Conservation (phyloP, 2,113 vertebrate species). For the Nothocercus julius region DNA sequence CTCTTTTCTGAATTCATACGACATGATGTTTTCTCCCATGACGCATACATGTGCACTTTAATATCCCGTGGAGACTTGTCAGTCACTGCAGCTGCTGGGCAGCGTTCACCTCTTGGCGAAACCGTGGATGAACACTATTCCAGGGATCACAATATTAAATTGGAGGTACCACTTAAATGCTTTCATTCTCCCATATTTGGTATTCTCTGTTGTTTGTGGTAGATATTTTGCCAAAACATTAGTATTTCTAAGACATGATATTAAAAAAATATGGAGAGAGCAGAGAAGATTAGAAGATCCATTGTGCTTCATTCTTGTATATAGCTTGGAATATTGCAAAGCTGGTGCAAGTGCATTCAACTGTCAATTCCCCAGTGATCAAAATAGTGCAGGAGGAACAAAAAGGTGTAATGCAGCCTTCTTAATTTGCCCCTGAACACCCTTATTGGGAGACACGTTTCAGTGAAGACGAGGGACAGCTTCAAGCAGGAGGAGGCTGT, state of each 20-base stretch:
- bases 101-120: slow-evolving; percentile 64
- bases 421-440: neutral
- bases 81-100: slow-evolving; percentile 30
- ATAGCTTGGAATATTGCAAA: neutral
- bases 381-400: fast-evolving
- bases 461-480: neutral
- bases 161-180: slow-evolving; percentile 61
- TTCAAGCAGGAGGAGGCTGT: neutral
- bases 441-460: neutral
- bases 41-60: slow-evolving; percentile 83
- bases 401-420: neutral
- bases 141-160: slow-evolving; percentile 69
- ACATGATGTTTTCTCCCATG: slow-evolving; percentile 80
- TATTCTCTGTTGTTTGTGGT: fast-evolving
- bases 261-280: neutral
- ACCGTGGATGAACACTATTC: slow-evolving; percentile 62
- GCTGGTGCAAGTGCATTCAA: neutral
- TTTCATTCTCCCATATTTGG: neutral
- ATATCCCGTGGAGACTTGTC: slow-evolving; percentile 80
- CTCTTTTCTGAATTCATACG: slow-evolving; percentile 82
- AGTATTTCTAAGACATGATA: neutral
- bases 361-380: neutral
- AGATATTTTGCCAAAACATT: neutral
- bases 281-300: neutral
- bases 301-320: neutral